Evolutionary conservation across 2,888 invertebrate genomes (phyloP), one percentile per base, ranked within the genome.

Genomic region (Trisateles emortualis): DNA sequence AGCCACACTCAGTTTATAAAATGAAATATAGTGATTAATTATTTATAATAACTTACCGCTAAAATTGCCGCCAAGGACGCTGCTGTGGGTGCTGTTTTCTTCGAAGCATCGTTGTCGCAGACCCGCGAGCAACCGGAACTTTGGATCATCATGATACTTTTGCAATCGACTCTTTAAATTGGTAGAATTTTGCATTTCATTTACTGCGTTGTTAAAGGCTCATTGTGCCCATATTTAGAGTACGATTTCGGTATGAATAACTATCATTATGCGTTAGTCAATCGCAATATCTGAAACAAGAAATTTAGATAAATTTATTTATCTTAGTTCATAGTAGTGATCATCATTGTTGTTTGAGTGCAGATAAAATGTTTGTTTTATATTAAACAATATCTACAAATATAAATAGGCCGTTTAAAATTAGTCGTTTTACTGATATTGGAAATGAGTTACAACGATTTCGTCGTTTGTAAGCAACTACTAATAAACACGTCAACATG

Each of bases 251-350:
- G 26, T 35, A 35, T 22, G 40, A 48, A 35, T 40, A 44, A 43
- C 50, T 47, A 54, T 59, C 41, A 11, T 63, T 49, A 58, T 50
- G 50, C 49, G 17, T 43, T 55, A 45, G 59, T 58, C 54, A 52
- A 32, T 59, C 60, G 48, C 51, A 47, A 46, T 69, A 75, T 65
- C 75, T 75, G 74, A 61, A 75, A 71, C 62, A 62, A 65, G 40
- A 64, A 72, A 76, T 70, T 64, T 51, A 62, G 63, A 68, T 64
- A 66, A 56, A 58, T 41, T 45, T 36, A 38, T 61, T 59, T 70
- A 70, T 64, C 61, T 64, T 44, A 38, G 51, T 57, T 64, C 36
- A 63, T 47, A 52, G 35, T 47, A 30, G 47, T 48, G 41, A 42
- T 30, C 49, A 42, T 36, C 19, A 29, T 29, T 24, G 50, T 54